A percentile compares a stretch with the other conserved stretches of the same genome.
These are phyloP conservation scores for Xenops minutus DNA, from an alignment of 2,797 vertebrate species.

Conservation along the genomic window DNA sequence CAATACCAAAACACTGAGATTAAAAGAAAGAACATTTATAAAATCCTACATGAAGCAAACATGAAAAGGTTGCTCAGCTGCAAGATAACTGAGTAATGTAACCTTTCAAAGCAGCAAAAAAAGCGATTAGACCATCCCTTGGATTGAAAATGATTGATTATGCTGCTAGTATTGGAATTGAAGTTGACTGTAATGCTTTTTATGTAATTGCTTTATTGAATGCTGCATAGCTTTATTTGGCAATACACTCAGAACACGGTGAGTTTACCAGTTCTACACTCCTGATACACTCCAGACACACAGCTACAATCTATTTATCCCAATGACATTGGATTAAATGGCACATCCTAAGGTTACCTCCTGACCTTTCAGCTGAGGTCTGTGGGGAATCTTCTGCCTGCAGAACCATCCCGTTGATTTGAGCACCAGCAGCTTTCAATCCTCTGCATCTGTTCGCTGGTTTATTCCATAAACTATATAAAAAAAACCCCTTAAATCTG, in stretches of 20 bases:
- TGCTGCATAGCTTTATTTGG: not conserved
- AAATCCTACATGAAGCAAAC: slow-evolving; percentile 23
- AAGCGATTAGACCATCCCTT: slow-evolving; percentile 33
- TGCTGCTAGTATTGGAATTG: not conserved
- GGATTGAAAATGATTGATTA: slow-evolving; percentile 49
- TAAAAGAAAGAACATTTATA: slow-evolving; percentile 26
- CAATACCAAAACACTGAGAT: not conserved
- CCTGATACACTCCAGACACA: not conserved
- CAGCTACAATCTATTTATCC: not conserved
- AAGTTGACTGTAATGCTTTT: slow-evolving; percentile 30
- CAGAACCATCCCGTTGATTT: slow-evolving; percentile 2
- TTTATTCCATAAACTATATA: slow-evolving; percentile 51
- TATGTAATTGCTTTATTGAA: slow-evolving; percentile 49
- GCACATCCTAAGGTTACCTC: slow-evolving; percentile 17
- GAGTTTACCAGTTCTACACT: not conserved
- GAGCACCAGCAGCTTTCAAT: slow-evolving; percentile 22
- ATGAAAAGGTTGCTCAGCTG: slow-evolving; percentile 34
- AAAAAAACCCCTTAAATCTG: slow-evolving; percentile 67
- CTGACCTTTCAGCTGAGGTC: slow-evolving; percentile 49
- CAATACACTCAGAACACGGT: not conserved
- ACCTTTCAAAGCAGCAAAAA: slow-evolving; percentile 51
- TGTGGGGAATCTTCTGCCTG: not conserved
- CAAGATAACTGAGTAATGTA: slow-evolving; percentile 52
- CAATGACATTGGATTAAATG: slow-evolving; percentile 23
- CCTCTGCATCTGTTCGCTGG: slow-evolving; percentile 54